phyloP scores from a whole-genome alignment of 2,888 invertebrate genomes.

The Callinectes sapidus region DNA sequence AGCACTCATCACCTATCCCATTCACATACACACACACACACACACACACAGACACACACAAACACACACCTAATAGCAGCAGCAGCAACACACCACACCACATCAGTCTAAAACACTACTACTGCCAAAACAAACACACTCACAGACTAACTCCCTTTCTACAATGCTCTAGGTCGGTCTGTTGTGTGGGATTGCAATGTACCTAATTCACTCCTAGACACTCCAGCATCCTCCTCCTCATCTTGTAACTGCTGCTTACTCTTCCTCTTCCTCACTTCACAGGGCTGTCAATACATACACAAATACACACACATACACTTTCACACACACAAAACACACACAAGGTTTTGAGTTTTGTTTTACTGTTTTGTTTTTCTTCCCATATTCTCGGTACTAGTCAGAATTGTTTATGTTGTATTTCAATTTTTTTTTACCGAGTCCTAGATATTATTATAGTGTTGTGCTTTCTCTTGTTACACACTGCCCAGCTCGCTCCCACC shows the following conservation, averaged over 20 bases:
- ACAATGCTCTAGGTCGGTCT: not conserved
- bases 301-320: not conserved
- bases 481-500: conserved; percentile 29
- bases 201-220: not conserved
- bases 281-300: not conserved
- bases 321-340: not conserved
- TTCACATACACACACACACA: not conserved
- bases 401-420: not conserved
- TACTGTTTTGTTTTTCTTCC: not conserved
- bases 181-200: not conserved
- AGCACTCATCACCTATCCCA: not conserved
- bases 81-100: not conserved
- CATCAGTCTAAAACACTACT: not conserved
- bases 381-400: not conserved
- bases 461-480: not conserved
- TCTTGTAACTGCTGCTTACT: not conserved
- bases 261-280: not conserved
- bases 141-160: not conserved
- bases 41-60: not conserved
- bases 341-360: not conserved
- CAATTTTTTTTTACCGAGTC: not conserved
- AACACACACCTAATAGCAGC: not conserved
- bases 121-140: not conserved
- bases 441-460: not conserved
- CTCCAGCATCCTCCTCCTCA: not conserved